Evolutionary conservation across 1,140 invertebrate species (phyloP).

Genomic region (Lepidotrigona ventralis): DNA sequence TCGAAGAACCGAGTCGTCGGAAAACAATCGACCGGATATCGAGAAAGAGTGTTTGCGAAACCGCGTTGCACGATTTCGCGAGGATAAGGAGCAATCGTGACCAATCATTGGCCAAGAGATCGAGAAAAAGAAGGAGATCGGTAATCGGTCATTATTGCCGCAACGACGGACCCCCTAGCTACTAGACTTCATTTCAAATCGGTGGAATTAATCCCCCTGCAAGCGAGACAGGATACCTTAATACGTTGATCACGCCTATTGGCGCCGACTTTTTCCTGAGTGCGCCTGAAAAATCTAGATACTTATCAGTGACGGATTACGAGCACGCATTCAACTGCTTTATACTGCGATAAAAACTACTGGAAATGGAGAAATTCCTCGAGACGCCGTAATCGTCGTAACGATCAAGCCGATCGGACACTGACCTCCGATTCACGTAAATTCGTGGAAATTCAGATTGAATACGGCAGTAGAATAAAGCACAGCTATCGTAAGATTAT

Average conservation of each 20-base stretch:
- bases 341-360: background rate
- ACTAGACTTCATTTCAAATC: conserved; percentile 18
- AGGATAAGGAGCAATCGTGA: conserved; percentile 15
- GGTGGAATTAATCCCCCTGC: conserved; percentile 8
- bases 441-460: background rate
- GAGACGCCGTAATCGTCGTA: background rate
- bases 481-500: conserved; percentile 44
- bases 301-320: background rate
- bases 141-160: conserved; percentile 38
- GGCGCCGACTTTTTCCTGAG: conserved; percentile 5
- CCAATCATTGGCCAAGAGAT: conserved; percentile 42
- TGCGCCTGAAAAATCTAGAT: background rate
- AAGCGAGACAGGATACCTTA: background rate
- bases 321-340: background rate
- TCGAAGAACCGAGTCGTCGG: background rate
- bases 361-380: conserved; percentile 9
- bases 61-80: conserved; percentile 6
- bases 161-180: conserved; percentile 13
- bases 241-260: conserved; percentile 7
- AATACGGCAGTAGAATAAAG: conserved; percentile 7
- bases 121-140: conserved; percentile 38
- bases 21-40: conserved; percentile 7
- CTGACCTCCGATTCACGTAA: background rate
- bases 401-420: background rate
- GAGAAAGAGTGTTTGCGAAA: conserved; percentile 37